phyloP scores from a whole-genome alignment of 2,797 vertebrate species.

The Brachymystax lenok region DNA sequence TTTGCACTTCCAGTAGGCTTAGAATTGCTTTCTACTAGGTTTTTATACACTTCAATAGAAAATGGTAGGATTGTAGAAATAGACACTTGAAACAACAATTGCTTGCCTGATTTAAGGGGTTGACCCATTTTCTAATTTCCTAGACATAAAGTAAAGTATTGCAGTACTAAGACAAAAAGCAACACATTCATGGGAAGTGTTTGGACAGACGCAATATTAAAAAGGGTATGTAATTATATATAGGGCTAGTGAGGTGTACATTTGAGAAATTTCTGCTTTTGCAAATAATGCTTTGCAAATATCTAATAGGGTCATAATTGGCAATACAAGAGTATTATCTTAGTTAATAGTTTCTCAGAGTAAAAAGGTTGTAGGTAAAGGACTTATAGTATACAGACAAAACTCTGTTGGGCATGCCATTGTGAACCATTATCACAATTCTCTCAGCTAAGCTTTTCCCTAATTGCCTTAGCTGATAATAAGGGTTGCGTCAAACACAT shows the following conservation, averaged over 20 bases:
- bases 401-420: slow-evolving; percentile 62
- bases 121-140: slow-evolving; percentile 42
- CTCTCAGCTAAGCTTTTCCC: slow-evolving; percentile 6
- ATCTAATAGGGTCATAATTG: background rate
- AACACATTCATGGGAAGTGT: slow-evolving; percentile 18
- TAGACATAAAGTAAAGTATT: slow-evolving; percentile 40
- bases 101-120: slow-evolving; percentile 40
- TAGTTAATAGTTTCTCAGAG: background rate
- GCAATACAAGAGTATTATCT: background rate
- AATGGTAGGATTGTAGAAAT: background rate
- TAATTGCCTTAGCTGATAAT: slow-evolving; percentile 11
- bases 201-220: slow-evolving; percentile 22
- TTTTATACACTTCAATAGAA: background rate
- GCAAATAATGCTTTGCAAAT: slow-evolving; percentile 39
- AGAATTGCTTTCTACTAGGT: background rate
- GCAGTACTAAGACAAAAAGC: slow-evolving; percentile 29
- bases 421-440: slow-evolving; percentile 1
- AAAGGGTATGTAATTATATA: background rate
- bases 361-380: slow-evolving; percentile 19
- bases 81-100: slow-evolving; percentile 43
- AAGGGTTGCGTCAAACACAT: background rate
- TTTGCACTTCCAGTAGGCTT: slow-evolving; percentile 55
- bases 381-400: slow-evolving; percentile 11
- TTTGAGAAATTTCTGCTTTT: slow-evolving; percentile 27
- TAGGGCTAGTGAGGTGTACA: slow-evolving; percentile 25